Evolutionary conservation across 2,888 invertebrate genomes (phyloP).

Genomic region (Geophilus truncorum): DNA sequence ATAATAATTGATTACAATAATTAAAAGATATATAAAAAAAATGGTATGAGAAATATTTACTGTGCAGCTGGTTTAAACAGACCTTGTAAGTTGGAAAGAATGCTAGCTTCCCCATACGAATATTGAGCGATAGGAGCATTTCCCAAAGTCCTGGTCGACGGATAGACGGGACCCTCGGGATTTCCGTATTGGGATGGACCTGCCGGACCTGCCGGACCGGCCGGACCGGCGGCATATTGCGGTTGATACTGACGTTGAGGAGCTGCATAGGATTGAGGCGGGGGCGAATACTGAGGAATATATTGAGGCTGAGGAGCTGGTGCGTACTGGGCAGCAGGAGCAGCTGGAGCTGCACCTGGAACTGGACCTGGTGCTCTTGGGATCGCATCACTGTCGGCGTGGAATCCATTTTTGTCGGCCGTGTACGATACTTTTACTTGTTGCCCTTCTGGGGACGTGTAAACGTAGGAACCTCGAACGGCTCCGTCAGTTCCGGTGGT

Average conservation of each 20-base stretch:
- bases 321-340: not conserved
- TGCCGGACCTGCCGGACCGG: too few relatives aligned
- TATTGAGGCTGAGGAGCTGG: too few relatives aligned
- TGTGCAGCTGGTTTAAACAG: not conserved
- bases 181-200: not conserved
- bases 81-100: slow-evolving; percentile 13
- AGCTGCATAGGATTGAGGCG: too few relatives aligned
- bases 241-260: too few relatives aligned
- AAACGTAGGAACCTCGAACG: slow-evolving; percentile 28
- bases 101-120: slow-evolving; percentile 21
- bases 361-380: slow-evolving; percentile 25
- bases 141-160: not conserved
- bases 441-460: slow-evolving; percentile 34
- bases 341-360: not conserved
- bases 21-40: not conserved
- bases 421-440: slow-evolving; percentile 28
- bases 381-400: slow-evolving; percentile 34
- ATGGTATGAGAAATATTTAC: not conserved
- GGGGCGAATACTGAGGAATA: not conserved
- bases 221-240: not conserved
- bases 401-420: slow-evolving; percentile 36
- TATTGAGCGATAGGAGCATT: slow-evolving; percentile 28
- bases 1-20: not conserved
- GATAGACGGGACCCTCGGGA: not conserved
- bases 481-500: slow-evolving; percentile 30